A percentile compares a stretch with the other conserved stretches of the same genome.
These are phyloP conservation scores for Coptodon bakossiorum DNA, from an alignment of 2,113 vertebrate species.

Conservation along the genomic window DNA sequence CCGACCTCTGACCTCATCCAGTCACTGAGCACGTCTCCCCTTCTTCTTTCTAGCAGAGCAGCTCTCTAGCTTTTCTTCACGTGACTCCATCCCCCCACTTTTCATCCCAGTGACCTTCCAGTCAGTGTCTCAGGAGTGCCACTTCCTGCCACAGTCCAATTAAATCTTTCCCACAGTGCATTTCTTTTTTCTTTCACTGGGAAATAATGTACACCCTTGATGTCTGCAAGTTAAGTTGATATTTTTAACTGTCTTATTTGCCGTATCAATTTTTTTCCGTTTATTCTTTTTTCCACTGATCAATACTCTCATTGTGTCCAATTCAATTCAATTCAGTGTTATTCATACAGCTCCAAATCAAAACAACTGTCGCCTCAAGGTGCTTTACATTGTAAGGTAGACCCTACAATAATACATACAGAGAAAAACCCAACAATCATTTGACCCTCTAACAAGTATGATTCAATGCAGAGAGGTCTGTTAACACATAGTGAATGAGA, in stretches of 20 bases:
- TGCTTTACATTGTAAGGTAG: background rate
- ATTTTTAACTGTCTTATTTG: background rate
- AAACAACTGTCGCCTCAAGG: background rate
- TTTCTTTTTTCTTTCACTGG: background rate
- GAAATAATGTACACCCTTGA: background rate
- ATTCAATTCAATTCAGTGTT: background rate
- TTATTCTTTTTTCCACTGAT: background rate
- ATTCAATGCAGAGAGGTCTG: background rate
- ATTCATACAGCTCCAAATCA: background rate
- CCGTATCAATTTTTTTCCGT: accelerated
- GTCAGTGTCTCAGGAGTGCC: background rate
- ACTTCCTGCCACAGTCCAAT: background rate
- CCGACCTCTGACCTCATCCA: conserved; percentile 28
- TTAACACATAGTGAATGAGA: background rate
- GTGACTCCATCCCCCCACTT: background rate
- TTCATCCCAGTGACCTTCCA: background rate
- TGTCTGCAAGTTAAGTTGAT: background rate
- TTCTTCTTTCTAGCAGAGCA: background rate
- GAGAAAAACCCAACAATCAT: background rate
- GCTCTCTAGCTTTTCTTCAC: background rate
- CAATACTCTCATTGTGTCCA: background rate
- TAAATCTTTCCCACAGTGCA: background rate
- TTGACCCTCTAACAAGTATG: background rate
- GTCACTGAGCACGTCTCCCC: conserved; percentile 31
- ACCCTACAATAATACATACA: background rate